phyloP scores from a whole-genome alignment of 2,113 vertebrate species.

The Brienomyrus brachyistius region DNA sequence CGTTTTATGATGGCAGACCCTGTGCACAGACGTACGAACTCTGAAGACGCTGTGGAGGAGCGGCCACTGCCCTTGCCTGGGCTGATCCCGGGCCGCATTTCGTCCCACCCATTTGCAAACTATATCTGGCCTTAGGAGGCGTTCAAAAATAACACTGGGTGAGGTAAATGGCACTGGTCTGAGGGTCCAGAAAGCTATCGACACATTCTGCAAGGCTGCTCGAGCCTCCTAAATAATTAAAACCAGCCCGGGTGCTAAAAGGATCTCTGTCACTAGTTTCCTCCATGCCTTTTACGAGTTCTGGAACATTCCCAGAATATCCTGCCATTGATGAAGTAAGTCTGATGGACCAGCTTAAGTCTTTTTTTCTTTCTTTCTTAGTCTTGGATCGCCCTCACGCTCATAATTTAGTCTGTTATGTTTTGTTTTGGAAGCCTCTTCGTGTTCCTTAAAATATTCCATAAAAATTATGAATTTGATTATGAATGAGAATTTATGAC shows the following conservation, averaged over 20 bases:
- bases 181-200: constrained; percentile 18
- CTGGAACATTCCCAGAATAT: neutral
- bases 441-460: neutral
- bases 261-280: neutral
- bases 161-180: neutral
- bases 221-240: constrained; percentile 37
- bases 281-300: neutral
- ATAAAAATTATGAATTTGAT: neutral
- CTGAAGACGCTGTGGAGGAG: too few relatives aligned
- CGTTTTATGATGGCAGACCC: neutral
- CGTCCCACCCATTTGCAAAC: neutral
- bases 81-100: neutral
- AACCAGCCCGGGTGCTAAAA: constrained; percentile 21
- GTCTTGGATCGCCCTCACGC: neutral
- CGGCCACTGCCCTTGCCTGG: neutral
- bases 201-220: constrained; percentile 31
- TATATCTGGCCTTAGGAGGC: neutral
- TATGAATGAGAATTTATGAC: neutral
- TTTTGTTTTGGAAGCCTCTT: neutral
- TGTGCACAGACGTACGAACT: neutral
- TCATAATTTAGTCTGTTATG: neutral
- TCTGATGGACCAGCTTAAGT: neutral
- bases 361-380: neutral
- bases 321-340: constrained; percentile 32
- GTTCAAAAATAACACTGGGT: constrained; percentile 25